Evolutionary conservation across 1,140 invertebrate genomes (phyloP), one percentile per base, ranked within the genome.

Genomic region (Bicyclus anynana): DNA sequence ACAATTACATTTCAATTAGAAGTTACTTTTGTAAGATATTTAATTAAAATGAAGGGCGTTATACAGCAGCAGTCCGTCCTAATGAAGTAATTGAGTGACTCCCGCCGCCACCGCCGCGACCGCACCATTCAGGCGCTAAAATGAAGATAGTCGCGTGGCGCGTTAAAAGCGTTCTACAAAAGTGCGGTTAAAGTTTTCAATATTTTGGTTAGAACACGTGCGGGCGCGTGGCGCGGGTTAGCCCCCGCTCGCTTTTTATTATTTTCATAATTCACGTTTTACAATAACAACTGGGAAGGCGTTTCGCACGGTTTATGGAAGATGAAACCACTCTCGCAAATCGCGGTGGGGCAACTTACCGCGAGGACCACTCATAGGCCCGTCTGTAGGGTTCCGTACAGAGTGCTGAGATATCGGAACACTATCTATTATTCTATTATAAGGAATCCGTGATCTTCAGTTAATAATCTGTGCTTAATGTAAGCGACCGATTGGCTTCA

Each of bases 221-320:
- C 71, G 65, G 74, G 60, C 81, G 72, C 83, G 84, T 84, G 84
- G 49, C 74, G 14, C 74, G 72, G 62, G 72, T 84, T 84, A 86
- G 74, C 56, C 83, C 77, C 80, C 83, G 69, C 70, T 70, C 63
- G 71, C 66, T 88, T 88, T 88, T 88, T 88, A 88, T 86, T 84
- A 86, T 88, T 86, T 88, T 88, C 81, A 84, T 86, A 86, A 85
- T 88, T 86, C 84, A 87, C 76, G 73, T 82, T 85, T 86, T 82
- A 86, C 79, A 85, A 86, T 84, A 87, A 87, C 79, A 88, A 81
- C 72, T 73, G 77, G 69, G 77, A 80, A 84, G 83, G 83, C 81
- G 84, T 87, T 87, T 85, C 83, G 84, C 84, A 87, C 83, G 84
- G 82, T 84, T 85, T 72, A 79, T 80, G 29, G 29, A 33, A 33